Evolutionary conservation across 1,140 invertebrate species (phyloP), one percentile per base, ranked within the genome.

Genomic region (Paramacrobiotus metropolitanus): DNA sequence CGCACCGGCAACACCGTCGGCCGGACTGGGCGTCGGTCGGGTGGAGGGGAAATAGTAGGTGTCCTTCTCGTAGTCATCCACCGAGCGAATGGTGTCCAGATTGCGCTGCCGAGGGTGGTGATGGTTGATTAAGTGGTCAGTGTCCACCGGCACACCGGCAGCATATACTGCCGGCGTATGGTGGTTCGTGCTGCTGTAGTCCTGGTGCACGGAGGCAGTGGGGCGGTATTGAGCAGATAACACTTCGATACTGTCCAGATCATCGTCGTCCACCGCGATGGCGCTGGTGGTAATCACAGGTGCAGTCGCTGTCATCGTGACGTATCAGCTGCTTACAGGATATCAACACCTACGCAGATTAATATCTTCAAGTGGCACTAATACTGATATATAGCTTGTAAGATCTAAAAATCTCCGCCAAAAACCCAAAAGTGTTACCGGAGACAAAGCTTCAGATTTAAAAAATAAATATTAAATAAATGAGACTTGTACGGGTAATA

Each of bases 81-180:
- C 48, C 48, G 48, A 55, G 4, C 48, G 48, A 28, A 55, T 55
- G n/a, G n/a, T n/a, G n/a, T n/a, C n/a, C n/a, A n/a, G n/a, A n/a
- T n/a, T n/a, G n/a, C n/a, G n/a, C n/a, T n/a, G n/a, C n/a, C n/a
- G n/a, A 15, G 34, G 34, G 9, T n/a, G 34, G n/a, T 40, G 34
- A 40, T n/a, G 9, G 34, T 40, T n/a, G 9, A n/a, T 9, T n/a
- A 40, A n/a, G 9, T 40, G 9, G n/a, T 40, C 34, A 40, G 9
- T 40, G 34, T 40, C 9, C 9, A 9, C 9, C 34, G 9, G 9
- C 34, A 15, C n/a, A 9, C 34, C 34, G 34, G 9, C n/a, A n/a
- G n/a, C 34, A 15, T 40, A 15, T n/a, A 15, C 34, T 9, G 9
- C n/a, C 9, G 34, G 9, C 34, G 34, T n/a, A 15, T n/a, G 34